Percentiles rank a stretch among this genome's conserved stretches.
phyloP scores from a whole-genome alignment of 37 sponge, comb jelly and placozoan species.

The Lycopodina hypogea region DNA sequence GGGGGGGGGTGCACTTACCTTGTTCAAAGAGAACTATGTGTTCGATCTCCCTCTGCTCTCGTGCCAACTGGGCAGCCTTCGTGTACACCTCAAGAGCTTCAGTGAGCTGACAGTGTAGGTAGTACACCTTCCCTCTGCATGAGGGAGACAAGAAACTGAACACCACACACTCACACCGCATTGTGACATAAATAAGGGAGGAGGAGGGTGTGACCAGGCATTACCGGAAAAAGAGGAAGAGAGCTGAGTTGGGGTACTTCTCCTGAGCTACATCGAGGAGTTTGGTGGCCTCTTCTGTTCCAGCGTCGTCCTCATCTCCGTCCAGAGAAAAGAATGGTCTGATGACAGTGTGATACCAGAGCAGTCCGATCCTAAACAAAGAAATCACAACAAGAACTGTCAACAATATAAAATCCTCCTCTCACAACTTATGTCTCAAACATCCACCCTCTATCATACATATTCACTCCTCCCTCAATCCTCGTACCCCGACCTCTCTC shows the following conservation, averaged over 20 bases:
- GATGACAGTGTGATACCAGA: slow-evolving; percentile 88
- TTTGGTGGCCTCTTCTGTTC: slow-evolving; percentile 52
- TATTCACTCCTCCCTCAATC: neutral
- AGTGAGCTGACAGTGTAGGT: slow-evolving; percentile 36
- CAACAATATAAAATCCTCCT: neutral
- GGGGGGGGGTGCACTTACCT: slow-evolving; percentile 26
- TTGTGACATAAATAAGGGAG: neutral
- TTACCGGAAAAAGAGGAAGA: slow-evolving; percentile 78
- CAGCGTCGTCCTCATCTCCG: slow-evolving; percentile 75
- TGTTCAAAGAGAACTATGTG: slow-evolving; percentile 82
- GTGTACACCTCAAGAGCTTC: slow-evolving; percentile 70
- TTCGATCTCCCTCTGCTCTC: slow-evolving; percentile 78
- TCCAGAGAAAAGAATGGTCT: slow-evolving; percentile 88
- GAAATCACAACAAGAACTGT: neutral
- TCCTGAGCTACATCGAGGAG: slow-evolving; percentile 47
- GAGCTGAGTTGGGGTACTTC: slow-evolving; percentile 63
- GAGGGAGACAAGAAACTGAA: too few species aligned
- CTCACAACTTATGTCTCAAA: neutral
- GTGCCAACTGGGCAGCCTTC: slow-evolving; percentile 44
- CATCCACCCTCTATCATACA: neutral
- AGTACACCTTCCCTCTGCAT: slow-evolving; percentile 29
- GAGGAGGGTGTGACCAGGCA: neutral
- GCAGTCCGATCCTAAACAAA: slow-evolving; percentile 59
- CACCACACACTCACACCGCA: neutral
- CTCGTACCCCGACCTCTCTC: neutral